These are phyloP conservation scores for Siniperca obscura DNA, from an alignment of 2,797 vertebrate species.

Conservation along the genomic window DNA sequence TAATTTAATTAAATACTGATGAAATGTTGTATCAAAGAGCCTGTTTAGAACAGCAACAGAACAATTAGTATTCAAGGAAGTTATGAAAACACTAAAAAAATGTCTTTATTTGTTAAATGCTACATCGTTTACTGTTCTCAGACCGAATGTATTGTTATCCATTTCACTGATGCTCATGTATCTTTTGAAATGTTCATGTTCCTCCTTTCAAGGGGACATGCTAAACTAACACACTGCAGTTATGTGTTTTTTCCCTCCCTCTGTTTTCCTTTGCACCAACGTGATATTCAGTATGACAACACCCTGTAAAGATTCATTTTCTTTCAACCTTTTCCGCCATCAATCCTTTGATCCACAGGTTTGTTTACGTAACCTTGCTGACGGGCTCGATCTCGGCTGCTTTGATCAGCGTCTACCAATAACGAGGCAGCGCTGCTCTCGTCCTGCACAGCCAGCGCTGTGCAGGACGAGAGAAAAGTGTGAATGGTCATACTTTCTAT, in stretches of 20 bases:
- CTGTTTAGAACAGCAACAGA: constrained; percentile 6
- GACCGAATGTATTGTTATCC: neutral
- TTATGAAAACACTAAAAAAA: neutral
- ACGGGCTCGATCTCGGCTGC: constrained; percentile 20
- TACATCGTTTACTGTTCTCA: neutral
- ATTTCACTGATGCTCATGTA: neutral
- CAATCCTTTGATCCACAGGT: constrained; percentile 37
- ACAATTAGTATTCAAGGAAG: constrained; percentile 5
- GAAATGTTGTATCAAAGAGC: neutral
- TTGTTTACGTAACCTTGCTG: constrained; percentile 45
- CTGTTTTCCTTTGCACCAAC: neutral
- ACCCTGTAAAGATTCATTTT: constrained; percentile 15
- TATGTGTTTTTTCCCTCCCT: neutral
- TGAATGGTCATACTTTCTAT: neutral
- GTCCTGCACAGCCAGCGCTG: no score
- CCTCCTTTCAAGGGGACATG: neutral
- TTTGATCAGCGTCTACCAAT: constrained; percentile 52
- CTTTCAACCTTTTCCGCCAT: constrained; percentile 14
- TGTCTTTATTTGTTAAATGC: neutral
- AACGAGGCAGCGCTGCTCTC: constrained; percentile 19
- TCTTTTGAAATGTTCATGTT: neutral
- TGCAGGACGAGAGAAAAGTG: no score
- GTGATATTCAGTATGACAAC: neutral
- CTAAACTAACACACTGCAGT: neutral
- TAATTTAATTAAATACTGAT: constrained; percentile 16